Evolutionary conservation across 2,797 vertebrate species (phyloP).

Genomic region (Ficedula albicollis): DNA sequence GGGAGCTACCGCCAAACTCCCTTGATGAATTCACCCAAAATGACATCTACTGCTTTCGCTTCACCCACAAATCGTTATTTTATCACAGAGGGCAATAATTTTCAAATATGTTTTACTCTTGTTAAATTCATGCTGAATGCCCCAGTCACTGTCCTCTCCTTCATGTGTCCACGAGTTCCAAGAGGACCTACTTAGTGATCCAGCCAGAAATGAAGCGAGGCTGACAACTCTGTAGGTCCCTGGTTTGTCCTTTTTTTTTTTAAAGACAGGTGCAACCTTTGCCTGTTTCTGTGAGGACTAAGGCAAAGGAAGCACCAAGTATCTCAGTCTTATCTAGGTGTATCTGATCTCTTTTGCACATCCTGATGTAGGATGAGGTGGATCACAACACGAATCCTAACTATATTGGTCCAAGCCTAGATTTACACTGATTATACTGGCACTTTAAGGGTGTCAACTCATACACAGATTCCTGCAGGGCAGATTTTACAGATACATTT

Average conservation of each 20-base stretch:
- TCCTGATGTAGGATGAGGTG: background rate
- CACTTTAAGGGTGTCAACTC: background rate
- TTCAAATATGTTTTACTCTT: background rate
- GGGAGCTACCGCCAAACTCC: background rate
- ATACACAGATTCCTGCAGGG: background rate
- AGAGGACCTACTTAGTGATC: background rate
- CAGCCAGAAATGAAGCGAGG: background rate
- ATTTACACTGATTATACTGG: background rate
- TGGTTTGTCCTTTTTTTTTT: background rate
- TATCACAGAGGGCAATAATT: background rate
- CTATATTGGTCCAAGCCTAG: background rate
- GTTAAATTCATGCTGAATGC: background rate
- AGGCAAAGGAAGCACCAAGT: background rate
- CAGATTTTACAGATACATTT: background rate
- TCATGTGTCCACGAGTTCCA: fast-evolving
- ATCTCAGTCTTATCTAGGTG: background rate
- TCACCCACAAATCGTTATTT: background rate
- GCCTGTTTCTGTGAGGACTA: background rate
- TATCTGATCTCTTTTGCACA: background rate
- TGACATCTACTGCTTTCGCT: background rate
- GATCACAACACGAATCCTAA: background rate
- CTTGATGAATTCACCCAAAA: background rate
- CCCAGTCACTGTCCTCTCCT: background rate
- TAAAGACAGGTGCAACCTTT: background rate
- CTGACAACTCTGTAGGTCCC: background rate